Percentiles rank a stretch among this genome's conserved stretches.
Conservation (phyloP, 2,888 invertebrate species). For the Caenorhabditis wallacei region DNA sequence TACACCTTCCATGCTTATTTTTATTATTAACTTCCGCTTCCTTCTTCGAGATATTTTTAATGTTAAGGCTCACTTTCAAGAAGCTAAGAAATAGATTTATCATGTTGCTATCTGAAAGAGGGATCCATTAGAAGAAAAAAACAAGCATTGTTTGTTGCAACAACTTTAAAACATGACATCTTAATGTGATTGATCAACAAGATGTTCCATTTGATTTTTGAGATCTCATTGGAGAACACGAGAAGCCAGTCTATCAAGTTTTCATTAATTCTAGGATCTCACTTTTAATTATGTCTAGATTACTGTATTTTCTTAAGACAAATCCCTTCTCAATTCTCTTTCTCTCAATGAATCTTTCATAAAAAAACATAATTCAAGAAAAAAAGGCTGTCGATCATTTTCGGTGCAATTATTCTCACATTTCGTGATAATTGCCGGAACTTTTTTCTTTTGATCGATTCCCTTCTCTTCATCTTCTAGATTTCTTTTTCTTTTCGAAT, state of each 20-base stretch:
- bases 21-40: conserved; percentile 9
- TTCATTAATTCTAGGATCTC: conserved; percentile 1
- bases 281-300: neutral
- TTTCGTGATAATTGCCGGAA: conserved; percentile 27
- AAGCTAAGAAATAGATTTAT: neutral
- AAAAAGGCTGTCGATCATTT: conserved; percentile 13
- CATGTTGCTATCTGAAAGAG: neutral
- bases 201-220: conserved; percentile 29
- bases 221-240: conserved; percentile 4
- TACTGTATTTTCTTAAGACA: no score
- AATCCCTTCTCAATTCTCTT: no score
- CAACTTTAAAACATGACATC: no score
- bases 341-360: neutral
- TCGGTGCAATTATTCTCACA: conserved; percentile 20
- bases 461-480: neutral
- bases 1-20: neutral
- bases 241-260: conserved; percentile 4
- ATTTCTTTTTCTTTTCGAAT: neutral
- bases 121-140: neutral
- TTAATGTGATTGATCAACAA: neutral
- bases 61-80: no score
- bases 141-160: no score
- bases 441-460: neutral
- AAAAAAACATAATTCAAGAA: conserved; percentile 3
- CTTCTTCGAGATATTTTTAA: no score